A percentile compares a stretch with the other conserved stretches of the same genome.
Conservation (phyloP, 2,797 vertebrate species). For the Ptychadena robeensis region DNA sequence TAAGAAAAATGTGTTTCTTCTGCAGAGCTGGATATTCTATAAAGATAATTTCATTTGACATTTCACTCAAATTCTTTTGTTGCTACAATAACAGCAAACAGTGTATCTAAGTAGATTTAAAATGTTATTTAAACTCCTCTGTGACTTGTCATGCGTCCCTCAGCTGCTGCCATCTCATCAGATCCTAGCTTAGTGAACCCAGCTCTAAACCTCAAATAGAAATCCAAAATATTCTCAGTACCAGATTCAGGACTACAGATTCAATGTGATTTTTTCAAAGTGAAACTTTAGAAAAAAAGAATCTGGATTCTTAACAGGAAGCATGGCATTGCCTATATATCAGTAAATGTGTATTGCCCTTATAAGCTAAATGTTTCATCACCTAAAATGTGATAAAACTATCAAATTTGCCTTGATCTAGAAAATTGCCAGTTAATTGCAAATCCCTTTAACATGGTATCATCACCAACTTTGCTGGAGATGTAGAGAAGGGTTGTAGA, state of each 20-base stretch:
- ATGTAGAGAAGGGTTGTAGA: too few relatives aligned
- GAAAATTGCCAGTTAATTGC: too few relatives aligned
- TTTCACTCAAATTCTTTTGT: constrained; percentile 7
- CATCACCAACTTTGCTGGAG: too few relatives aligned
- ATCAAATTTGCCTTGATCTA: too few relatives aligned
- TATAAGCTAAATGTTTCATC: too few relatives aligned
- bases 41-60: neutral
- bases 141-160: constrained; percentile 24
- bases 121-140: constrained; percentile 24
- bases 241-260: neutral
- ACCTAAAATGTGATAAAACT: too few relatives aligned
- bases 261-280: neutral
- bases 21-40: neutral
- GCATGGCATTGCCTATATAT: too few relatives aligned
- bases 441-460: too few relatives aligned
- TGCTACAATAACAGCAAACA: constrained; percentile 4
- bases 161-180: constrained; percentile 45
- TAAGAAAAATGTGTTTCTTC: neutral
- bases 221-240: neutral
- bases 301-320: too few relatives aligned
- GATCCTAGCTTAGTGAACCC: neutral
- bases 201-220: constrained; percentile 17
- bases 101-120: constrained; percentile 12
- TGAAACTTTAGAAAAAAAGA: too few relatives aligned
- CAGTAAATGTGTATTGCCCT: too few relatives aligned